Evolutionary conservation across 2,888 invertebrate species (phyloP), one percentile per base, ranked within the genome.

Genomic region (Dolomedes plantarius): DNA sequence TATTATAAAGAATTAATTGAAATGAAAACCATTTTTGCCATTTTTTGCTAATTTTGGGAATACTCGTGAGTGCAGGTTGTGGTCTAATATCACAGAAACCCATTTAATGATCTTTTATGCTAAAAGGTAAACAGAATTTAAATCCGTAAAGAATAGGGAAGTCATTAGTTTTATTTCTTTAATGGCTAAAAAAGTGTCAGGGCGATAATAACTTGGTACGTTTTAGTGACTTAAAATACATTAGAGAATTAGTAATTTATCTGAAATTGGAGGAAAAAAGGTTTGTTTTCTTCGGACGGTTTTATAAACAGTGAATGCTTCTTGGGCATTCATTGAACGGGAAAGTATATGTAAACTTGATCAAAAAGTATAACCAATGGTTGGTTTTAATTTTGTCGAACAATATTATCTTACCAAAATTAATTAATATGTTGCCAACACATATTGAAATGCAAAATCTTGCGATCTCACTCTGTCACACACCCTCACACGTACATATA

Each of bases 21-120:
- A 72, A 27, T 64, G 78, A 46, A 79, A 65, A 23, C 62, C 29
- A 23, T 79, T 41, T 62, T 64, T 78, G 56, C 16, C 46, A 32
- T 36, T 62, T 29, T 39, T 62, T 62, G 62, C 28, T 39, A 56
- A 71, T 67, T 65, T 28, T 32, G n/a, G 36, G 23, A 46, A 31
- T 65, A 23, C 76, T 62, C 64, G 23, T 36, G 76, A 56, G 76
- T 56, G 76, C 50, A 27, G 65, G 31, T 83, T 83, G 82, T 39
- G 82, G 82, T 83, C 75, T 83, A 76, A 75, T 83, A 83, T 83
- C 82, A 83, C 82, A 71, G 82, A 76, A 83, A 83, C 68, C 71
- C 82, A 83, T 71, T 83, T 83, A 83, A 83, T 41, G 82, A 75
- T 69, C 65, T 69, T 46, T 19, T 67, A 28, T 29, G 31, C 62